Percentiles rank a stretch among this genome's conserved stretches.
Evolutionary conservation across 2,888 invertebrate species (phyloP).

Genomic region (Melinaea menophilus): DNA sequence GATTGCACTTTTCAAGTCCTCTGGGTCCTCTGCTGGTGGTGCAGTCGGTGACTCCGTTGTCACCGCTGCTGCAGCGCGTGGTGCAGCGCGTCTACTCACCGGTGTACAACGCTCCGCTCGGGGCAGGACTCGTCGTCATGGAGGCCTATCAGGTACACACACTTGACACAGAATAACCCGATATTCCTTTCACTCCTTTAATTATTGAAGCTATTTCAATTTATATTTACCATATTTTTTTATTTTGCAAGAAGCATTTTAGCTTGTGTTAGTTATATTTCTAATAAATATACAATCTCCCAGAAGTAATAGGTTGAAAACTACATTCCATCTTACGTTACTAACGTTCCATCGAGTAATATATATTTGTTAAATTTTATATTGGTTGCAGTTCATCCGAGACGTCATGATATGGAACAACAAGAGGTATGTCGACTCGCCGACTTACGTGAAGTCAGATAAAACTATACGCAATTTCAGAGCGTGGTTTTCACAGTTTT

Average conservation of each 20-base stretch:
- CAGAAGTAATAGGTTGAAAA: no score
- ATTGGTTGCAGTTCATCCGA: constrained; percentile 83
- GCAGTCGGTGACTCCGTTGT: constrained; percentile 88
- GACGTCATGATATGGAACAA: constrained; percentile 93
- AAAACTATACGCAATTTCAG: constrained; percentile 84
- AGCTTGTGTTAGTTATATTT: no score
- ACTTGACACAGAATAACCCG: not conserved
- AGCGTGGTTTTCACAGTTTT: constrained; percentile 92
- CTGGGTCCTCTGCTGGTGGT: constrained; percentile 81
- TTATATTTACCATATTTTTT: no score
- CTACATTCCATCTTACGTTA: not conserved
- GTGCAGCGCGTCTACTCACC: constrained; percentile 87
- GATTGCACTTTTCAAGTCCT: constrained; percentile 78
- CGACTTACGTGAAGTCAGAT: constrained; percentile 86
- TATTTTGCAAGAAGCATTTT: no score
- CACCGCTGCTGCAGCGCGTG: constrained; percentile 86
- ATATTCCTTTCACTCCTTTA: no score
- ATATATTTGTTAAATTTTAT: not conserved
- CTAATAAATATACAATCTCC: no score
- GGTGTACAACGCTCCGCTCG: constrained; percentile 77
- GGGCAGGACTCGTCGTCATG: constrained; percentile 80
- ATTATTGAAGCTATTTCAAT: no score
- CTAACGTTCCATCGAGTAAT: not conserved
- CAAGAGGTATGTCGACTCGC: constrained; percentile 84
- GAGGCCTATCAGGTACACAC: constrained; percentile 82